phyloP scores from a whole-genome alignment of 2,888 invertebrate species.

The Ischnura elegans region DNA sequence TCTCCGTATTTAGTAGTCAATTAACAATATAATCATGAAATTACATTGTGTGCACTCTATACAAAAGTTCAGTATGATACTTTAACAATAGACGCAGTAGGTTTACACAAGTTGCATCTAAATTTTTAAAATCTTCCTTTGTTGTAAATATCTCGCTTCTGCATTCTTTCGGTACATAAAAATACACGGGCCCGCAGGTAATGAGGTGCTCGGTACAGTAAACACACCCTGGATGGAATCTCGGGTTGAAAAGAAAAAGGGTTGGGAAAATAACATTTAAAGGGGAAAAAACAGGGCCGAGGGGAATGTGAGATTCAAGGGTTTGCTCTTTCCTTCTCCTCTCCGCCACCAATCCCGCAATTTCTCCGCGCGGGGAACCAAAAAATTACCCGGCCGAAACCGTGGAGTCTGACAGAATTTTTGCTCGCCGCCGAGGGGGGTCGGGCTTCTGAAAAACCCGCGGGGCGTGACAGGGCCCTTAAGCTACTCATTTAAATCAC shows the following conservation, averaged over 20 bases:
- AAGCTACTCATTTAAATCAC: slow-evolving; percentile 31
- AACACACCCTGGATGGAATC: background rate
- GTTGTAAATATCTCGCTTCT: too few species aligned
- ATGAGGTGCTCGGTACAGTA: background rate
- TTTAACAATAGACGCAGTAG: too few species aligned
- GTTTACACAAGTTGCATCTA: too few species aligned
- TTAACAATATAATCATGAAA: too few species aligned
- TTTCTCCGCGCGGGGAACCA: background rate
- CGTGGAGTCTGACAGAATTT: background rate
- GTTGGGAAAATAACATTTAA: background rate
- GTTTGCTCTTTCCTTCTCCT: background rate
- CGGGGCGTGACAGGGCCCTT: slow-evolving; percentile 4
- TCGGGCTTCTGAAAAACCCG: background rate
- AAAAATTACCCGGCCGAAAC: background rate
- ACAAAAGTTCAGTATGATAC: too few species aligned
- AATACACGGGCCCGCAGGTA: background rate
- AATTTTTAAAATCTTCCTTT: too few species aligned
- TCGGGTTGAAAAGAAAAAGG: background rate
- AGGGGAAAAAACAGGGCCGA: background rate
- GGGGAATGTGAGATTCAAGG: background rate
- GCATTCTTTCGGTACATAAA: too few species aligned
- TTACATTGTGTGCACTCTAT: too few species aligned
- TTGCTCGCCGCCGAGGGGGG: background rate
- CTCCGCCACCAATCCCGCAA: too few species aligned
- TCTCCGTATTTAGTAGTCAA: too few species aligned